Evolutionary conservation across 2,888 invertebrate species (phyloP).

Genomic region (Lamellibrachia columna): DNA sequence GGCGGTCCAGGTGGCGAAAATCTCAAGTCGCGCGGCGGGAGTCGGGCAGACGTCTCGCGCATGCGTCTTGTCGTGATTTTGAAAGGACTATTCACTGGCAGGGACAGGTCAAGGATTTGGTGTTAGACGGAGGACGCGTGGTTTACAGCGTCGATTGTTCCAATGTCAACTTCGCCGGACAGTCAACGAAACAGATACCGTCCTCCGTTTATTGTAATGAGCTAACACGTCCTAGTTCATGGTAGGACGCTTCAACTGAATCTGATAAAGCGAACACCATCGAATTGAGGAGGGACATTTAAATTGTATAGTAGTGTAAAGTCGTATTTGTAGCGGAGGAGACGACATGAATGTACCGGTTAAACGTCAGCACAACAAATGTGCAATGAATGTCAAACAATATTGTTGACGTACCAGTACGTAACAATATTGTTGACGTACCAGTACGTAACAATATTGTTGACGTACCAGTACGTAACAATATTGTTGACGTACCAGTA

Average conservation of each 20-base stretch:
- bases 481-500: too few relatives aligned
- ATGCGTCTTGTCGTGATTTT: constrained; percentile 6
- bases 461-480: background rate
- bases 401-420: background rate
- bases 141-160: background rate
- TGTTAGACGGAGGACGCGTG: background rate
- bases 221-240: too few relatives aligned
- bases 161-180: background rate
- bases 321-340: background rate
- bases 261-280: background rate
- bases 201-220: too few relatives aligned
- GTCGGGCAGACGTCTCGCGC: constrained; percentile 22
- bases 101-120: background rate
- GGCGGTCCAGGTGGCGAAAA: constrained; percentile 37
- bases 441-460: background rate
- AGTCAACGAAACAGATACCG: too few relatives aligned
- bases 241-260: background rate
- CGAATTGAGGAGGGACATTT: background rate
- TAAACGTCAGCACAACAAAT: background rate
- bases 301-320: background rate
- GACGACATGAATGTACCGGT: background rate
- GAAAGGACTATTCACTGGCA: background rate
- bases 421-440: background rate
- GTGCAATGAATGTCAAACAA: too few relatives aligned
- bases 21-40: constrained; percentile 36